Evolutionary conservation across 2,888 invertebrate genomes (phyloP).

Genomic region (Hesperia comma): DNA sequence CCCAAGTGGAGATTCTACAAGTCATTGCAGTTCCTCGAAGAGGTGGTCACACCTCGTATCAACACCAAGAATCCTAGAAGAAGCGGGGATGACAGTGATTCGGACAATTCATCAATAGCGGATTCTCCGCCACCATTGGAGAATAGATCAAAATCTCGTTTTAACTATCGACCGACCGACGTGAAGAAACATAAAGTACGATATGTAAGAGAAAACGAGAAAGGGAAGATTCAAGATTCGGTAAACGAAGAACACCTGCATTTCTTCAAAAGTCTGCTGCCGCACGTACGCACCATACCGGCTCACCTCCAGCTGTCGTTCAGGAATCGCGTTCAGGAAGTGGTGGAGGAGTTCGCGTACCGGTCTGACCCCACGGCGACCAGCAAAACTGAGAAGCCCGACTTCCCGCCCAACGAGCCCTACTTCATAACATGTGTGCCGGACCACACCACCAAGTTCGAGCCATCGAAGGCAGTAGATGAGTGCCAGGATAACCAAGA

Average conservation of each 20-base stretch:
- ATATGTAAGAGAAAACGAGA: background rate
- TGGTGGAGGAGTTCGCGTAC: constrained; percentile 37
- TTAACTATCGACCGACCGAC: background rate
- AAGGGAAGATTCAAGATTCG: background rate
- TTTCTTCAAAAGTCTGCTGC: constrained; percentile 33
- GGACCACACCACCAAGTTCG: constrained; percentile 5
- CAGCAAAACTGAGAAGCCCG: background rate
- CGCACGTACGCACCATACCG: constrained; percentile 29
- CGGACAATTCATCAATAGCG: constrained; percentile 1
- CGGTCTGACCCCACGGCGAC: constrained; percentile 5
- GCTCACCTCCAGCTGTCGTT: constrained; percentile 29
- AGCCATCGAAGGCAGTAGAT: constrained; percentile 11
- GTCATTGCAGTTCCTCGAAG: constrained; percentile 29
- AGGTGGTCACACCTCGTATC: constrained; percentile 25
- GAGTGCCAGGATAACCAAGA: constrained; percentile 2
- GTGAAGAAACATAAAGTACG: background rate
- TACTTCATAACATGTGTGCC: constrained; percentile 27
- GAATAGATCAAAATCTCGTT: background rate
- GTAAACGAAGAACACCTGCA: constrained; percentile 29
- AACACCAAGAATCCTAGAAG: constrained; percentile 23
- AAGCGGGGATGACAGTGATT: constrained; percentile 14
- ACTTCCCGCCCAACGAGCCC: background rate
- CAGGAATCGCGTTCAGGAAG: constrained; percentile 27
- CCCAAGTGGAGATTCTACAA: constrained; percentile 32
- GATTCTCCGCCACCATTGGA: constrained; percentile 2